Evolutionary conservation across 1,140 invertebrate genomes (phyloP), one percentile per base, ranked within the genome.

Genomic region (Branchinecta lindahli): DNA sequence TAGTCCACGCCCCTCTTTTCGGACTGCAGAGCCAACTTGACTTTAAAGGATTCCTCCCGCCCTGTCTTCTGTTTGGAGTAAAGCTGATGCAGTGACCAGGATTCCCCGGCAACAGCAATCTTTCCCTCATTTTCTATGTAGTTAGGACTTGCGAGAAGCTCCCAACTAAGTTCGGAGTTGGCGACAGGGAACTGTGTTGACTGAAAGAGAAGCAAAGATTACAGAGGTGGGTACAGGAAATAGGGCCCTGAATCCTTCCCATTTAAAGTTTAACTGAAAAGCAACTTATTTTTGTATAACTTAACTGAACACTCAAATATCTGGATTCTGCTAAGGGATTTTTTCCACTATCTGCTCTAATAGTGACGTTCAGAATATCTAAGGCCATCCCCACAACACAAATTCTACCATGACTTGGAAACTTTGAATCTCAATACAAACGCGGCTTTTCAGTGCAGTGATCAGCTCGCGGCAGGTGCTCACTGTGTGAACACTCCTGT

Each of bases 41-140:
- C n/a, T 9, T 66, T 71, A 0, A 75, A 21, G n/a, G 76, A 74
- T 20, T 71, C 47, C 9, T 71, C 70, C 15, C 72, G 69, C 1
- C 46, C 18, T n/a, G 67, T 68, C 0, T 66, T 46, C 68, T 76
- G 73, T 12, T 66, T 46, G 44, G 73, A 70, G 70, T 74, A 75
- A 8, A 75, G 44, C 12, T 73, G 67, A 47, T 74, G 70, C 52
- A 71, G 68, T 44, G 72, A 70, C 74, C 74, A 75, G 44, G 74
- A 67, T 61, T 74, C 15, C 69, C 73, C 73, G 10, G 73, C 75
- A 12, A 73, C 44, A 5, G 66, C 70, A 12, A 75, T 68, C 46
- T 72, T 73, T 18, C 69, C 65, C 45, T 66, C 72, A 69, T 77
- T 77, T 69, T 78, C 77, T 44, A 74, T 72, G 66, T 75, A 78